These are phyloP conservation scores for Camptogramma bilineatum DNA, from an alignment of 2,888 invertebrate genomes.

Conservation along the genomic window DNA sequence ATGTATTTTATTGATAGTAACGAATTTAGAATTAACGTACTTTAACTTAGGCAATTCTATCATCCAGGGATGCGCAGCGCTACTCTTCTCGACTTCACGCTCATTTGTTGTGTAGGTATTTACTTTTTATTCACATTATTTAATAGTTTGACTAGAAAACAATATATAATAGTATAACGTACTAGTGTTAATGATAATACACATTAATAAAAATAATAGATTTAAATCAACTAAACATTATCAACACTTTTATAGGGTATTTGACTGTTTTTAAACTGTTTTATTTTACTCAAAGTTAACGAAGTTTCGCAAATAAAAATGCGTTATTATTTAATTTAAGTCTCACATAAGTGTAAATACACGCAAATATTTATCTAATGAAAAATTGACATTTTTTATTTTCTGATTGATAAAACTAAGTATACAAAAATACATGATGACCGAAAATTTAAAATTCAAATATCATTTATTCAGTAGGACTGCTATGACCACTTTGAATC, in stretches of 20 bases:
- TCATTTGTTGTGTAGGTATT: conserved; percentile 15
- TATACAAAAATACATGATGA: too few relatives aligned
- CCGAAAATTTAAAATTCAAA: too few relatives aligned
- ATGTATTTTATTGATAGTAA: conserved; percentile 10
- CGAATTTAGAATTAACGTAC: conserved; percentile 19
- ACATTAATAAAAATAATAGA: conserved; percentile 3
- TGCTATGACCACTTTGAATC: too few relatives aligned
- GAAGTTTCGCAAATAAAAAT: too few relatives aligned
- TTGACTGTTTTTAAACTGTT: not conserved
- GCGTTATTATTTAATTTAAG: too few relatives aligned
- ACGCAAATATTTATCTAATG: too few relatives aligned
- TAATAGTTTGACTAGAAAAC: conserved; percentile 14
- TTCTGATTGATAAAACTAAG: too few relatives aligned
- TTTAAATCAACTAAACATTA: not conserved
- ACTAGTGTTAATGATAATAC: conserved; percentile 10
- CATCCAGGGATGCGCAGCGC: conserved; percentile 17
- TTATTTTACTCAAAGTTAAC: not conserved
- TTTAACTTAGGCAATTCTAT: conserved; percentile 17
- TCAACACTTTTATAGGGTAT: conserved; percentile 4
- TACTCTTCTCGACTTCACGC: conserved; percentile 9
- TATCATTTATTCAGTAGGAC: too few relatives aligned
- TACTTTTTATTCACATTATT: conserved; percentile 20
- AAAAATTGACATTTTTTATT: too few relatives aligned
- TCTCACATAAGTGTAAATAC: too few relatives aligned
- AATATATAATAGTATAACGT: conserved; percentile 36